Evolutionary conservation across 2,113 vertebrate genomes (phyloP).

Genomic region (Hippocampus comes): DNA sequence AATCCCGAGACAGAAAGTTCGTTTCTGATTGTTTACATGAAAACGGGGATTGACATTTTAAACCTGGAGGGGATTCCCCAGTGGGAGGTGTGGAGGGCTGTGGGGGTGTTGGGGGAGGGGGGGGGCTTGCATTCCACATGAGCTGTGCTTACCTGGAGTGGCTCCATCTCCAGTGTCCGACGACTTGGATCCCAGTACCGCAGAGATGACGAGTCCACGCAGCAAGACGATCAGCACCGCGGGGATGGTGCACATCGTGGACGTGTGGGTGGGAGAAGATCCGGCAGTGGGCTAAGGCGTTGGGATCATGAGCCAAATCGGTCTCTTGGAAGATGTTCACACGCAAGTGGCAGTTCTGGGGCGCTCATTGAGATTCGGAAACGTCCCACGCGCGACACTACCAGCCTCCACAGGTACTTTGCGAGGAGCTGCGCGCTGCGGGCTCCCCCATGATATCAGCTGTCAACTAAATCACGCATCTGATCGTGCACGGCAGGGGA

Average conservation of each 20-base stretch:
- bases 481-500: not conserved
- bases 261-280: conserved; percentile 37
- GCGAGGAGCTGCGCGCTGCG: not conserved
- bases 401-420: not conserved
- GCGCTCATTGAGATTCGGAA: not conserved
- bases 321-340: not conserved
- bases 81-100: not conserved
- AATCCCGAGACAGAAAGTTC: not conserved
- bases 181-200: conserved; percentile 69
- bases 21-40: not conserved
- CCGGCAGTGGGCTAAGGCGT: conserved; percentile 12
- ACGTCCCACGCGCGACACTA: conserved; percentile 1
- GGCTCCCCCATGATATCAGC: not conserved
- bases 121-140: conserved; percentile 16
- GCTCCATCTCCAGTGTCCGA: conserved; percentile 54
- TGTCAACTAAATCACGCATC: not conserved
- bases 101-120: not conserved
- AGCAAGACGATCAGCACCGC: conserved; percentile 67
- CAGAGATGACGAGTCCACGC: conserved; percentile 80
- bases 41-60: no score
- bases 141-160: conserved; percentile 66
- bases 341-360: not conserved
- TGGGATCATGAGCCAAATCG: conserved; percentile 10
- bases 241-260: conserved; percentile 73
- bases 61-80: not conserved